A percentile compares a stretch with the other conserved stretches of the same genome.
Conservation (phyloP, 2,888 invertebrate genomes). For the Drosophila ustulata region DNA sequence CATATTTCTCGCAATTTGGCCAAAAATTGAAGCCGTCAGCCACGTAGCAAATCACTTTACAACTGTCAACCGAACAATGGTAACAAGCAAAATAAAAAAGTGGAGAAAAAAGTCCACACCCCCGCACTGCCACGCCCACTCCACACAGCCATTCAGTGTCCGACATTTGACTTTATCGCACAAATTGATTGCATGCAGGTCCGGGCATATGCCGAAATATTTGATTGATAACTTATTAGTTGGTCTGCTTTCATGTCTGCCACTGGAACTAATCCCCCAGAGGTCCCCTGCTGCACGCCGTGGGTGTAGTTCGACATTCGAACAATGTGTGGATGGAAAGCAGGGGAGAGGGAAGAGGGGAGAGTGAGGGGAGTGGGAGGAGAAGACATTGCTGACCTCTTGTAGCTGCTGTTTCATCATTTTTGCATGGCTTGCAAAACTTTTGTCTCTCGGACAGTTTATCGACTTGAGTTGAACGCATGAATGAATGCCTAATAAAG, state of each 20-base stretch:
- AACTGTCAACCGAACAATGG: constrained; percentile 72
- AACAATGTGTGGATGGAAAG: not conserved
- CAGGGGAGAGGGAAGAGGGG: not conserved
- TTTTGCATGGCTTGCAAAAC: constrained; percentile 74
- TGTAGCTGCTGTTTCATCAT: constrained; percentile 42
- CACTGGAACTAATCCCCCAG: constrained; percentile 44
- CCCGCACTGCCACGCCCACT: not conserved
- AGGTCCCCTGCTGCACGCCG: not conserved
- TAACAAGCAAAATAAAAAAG: constrained; percentile 24
- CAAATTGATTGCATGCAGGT: constrained; percentile 65
- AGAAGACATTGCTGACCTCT: not conserved
- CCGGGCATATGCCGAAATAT: constrained; percentile 73
- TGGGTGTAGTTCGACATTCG: not conserved
- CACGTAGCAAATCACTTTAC: constrained; percentile 79
- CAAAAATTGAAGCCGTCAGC: constrained; percentile 18
- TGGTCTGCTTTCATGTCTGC: constrained; percentile 60
- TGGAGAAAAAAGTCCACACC: not conserved
- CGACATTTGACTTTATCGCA: constrained; percentile 57
- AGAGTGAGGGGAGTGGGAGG: not conserved
- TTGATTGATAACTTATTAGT: constrained; percentile 80
- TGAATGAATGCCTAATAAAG: constrained; percentile 79
- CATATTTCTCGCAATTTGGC: constrained; percentile 64
- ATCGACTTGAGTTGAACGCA: constrained; percentile 65
- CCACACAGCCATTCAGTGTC: constrained; percentile 18
- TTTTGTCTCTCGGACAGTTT: constrained; percentile 61